phyloP scores from a whole-genome alignment of 2,113 vertebrate genomes.

The Lophotis ruficrista region DNA sequence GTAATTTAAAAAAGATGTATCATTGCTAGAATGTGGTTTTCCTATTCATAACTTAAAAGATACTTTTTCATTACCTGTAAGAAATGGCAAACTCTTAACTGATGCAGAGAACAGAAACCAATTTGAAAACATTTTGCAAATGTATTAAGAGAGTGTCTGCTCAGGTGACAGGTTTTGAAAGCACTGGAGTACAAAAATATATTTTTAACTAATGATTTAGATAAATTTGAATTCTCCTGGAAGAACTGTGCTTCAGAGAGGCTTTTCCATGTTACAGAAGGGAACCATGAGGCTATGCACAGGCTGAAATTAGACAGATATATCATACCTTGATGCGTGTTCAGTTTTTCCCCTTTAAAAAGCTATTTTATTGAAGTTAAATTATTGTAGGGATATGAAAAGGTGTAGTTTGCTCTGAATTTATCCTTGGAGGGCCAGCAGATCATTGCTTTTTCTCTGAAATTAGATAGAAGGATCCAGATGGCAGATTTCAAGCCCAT shows the following conservation, averaged over 20 bases:
- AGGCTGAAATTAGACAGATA: slow-evolving; percentile 47
- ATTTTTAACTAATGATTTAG: neutral
- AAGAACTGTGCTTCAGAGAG: neutral
- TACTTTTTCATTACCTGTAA: neutral
- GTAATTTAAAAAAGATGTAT: neutral
- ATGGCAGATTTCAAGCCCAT: slow-evolving; percentile 64
- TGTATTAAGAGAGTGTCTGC: neutral
- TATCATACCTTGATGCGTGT: slow-evolving; percentile 13
- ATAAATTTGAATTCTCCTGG: neutral
- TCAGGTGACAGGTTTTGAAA: neutral
- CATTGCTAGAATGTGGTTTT: neutral
- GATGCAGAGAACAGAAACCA: neutral
- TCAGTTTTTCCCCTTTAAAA: slow-evolving; percentile 38
- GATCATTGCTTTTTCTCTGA: slow-evolving; percentile 58
- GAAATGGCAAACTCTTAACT: neutral
- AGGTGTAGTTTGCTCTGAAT: slow-evolving; percentile 45
- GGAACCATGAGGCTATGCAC: neutral
- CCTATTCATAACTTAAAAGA: neutral
- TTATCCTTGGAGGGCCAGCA: slow-evolving; percentile 52
- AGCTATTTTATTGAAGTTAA: slow-evolving; percentile 52
- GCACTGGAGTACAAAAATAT: neutral
- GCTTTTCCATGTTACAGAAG: neutral
- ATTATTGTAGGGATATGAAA: slow-evolving; percentile 49
- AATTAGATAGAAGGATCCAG: slow-evolving; percentile 65
- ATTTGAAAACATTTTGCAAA: slow-evolving; percentile 10